Base-by-base conservation (phyloP, 2,888 invertebrate genomes). In the Hypselothyrea guttata region DNA sequence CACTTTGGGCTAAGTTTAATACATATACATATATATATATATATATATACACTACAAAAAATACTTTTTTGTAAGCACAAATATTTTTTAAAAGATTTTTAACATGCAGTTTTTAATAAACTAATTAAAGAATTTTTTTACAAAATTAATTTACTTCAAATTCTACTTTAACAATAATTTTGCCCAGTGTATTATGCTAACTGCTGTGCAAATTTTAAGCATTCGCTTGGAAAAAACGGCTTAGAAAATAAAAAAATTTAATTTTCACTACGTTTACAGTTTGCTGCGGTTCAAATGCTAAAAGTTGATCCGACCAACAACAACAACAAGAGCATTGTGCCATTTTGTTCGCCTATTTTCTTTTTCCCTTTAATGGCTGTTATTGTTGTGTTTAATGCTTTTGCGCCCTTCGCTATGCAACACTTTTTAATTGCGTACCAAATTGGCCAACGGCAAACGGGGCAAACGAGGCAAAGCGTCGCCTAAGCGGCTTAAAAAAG, bases 401-500 rank as follows among this genome's bases (percentile, higher is more conserved):
- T 15, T 37, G 22, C 48, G 54, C 70, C 70, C 45, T 55, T 61
- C 9, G 55, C 59, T 48, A 68, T 60, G 76, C 81, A 63, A 67
- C 71, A 61, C 49, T 71, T 69, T 67, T 71, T 76, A 76, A 76
- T 76, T 82, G 75, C 75, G 54, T 40, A 22, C 40, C 62, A 49
- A 78, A 76, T 53, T 63, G 61, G 57, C 33, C 38, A 48, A 55
- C 63, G 28, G 42, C 22, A 15, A n/a, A 28, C 1, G 28, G 7
- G 28, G 59, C 44, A 57, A n/a, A 28, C 1, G 28, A 8, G 28
- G 59, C 44, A 57, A 42, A 60, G 48, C 55, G 30, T 31, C 35
- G 66, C 33, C 53, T 71, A 75, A 82, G 78, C 83, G 57, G 75
- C 78, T 76, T 82, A 78, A 55, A 64, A 69, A 46, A 46, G 33